Evolutionary conservation across 1,140 invertebrate genomes (phyloP).

Genomic region (Eupristina koningsbergeri): DNA sequence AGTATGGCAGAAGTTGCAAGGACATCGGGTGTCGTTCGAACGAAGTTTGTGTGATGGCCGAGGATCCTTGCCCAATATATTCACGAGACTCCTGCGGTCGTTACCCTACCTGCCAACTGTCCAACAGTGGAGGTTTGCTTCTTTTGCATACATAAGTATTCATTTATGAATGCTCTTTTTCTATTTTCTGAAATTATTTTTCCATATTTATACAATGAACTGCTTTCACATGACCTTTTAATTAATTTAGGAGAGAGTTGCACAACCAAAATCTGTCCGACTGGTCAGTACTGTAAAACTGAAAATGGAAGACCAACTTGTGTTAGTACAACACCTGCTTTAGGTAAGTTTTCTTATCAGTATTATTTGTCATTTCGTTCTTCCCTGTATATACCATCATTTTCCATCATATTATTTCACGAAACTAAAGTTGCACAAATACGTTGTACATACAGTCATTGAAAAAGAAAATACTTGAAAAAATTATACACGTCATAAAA

Average conservation of each 20-base stretch:
- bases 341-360: conserved; percentile 61
- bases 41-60: conserved; percentile 81
- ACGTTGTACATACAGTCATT: neutral
- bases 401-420: neutral
- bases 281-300: conserved; percentile 66
- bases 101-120: conserved; percentile 79
- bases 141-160: neutral
- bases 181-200: neutral
- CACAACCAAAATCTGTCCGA: conserved; percentile 61
- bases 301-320: conserved; percentile 66
- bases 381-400: neutral
- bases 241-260: conserved; percentile 61
- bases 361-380: conserved; percentile 9
- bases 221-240: neutral
- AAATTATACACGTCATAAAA: too few species aligned
- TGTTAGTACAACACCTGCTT: conserved; percentile 60
- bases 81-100: conserved; percentile 76
- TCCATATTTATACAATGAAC: neutral
- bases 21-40: conserved; percentile 83
- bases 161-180: neutral
- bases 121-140: conserved; percentile 55
- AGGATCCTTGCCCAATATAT: conserved; percentile 78
- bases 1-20: conserved; percentile 82
- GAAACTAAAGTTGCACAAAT: conserved; percentile 13
- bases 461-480: too few species aligned